Base-by-base conservation (phyloP, 2,888 invertebrate genomes). In the Drosophila pseudotalamancana region DNA sequence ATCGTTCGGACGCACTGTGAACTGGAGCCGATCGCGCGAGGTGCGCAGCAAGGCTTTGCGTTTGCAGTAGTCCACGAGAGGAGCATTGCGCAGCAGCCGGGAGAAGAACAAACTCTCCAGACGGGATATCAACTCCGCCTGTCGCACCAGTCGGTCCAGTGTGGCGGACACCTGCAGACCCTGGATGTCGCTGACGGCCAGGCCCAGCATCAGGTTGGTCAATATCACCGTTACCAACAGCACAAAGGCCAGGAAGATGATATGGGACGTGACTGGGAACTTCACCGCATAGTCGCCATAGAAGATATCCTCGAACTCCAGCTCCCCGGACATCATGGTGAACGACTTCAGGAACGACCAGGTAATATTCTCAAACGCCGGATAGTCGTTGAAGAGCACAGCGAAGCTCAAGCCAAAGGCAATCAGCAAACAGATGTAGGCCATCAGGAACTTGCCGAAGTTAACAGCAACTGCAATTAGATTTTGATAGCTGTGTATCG, bases 251-350 rank as follows among this genome's bases (percentile, higher is more conserved):
- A 96, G 90, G 71, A 96, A 95, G 92, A 97, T 94, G 3, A 94
- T 92, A 75, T 96, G 96, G 0, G 96, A 94, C 0, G 96, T 96
- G 8, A 94, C 93, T 0, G 95, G 94, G 88, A 95, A 95, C 60
- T 94, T 92, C 9, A 95, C 93, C 39, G 92, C 90, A 1, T 91
- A 90, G 60, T 93, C 92, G 34, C 92, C 92, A 76, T 95, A 96
- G 89, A 96, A 97, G 68, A 96, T 95, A 79, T 96, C 96, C 88
- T 97, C 96, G 74, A 95, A 96, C 89, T 96, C 96, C 45, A 97
- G 89, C 90, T 97, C 97, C 0, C 97, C 97, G 0, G 96, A 95
- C 96, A 97, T 96, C 97, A 97, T 97, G 80, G 96, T 95, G 11
- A 97, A 94, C 0, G 96, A 95, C 91, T 97, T 96, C 1, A 97